Percentiles rank a stretch among this genome's conserved stretches.
These are phyloP conservation scores for Rhagoletis zephyria DNA, from an alignment of 1,140 invertebrate species.

Conservation along the genomic window DNA sequence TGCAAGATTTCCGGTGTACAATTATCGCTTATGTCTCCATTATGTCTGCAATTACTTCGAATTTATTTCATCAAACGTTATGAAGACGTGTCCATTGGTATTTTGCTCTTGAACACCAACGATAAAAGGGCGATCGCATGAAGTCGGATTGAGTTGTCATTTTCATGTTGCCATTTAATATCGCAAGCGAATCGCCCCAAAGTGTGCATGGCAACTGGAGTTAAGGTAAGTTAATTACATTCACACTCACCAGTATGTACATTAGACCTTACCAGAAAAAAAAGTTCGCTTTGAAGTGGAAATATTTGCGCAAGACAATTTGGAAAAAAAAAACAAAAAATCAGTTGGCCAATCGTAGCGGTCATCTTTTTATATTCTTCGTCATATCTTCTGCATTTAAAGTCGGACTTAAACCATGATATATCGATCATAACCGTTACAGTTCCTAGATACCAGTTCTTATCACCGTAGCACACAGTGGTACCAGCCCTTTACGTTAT, in stretches of 20 bases:
- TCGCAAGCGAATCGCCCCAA: neutral
- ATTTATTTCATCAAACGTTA: neutral
- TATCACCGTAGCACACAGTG: too few species aligned
- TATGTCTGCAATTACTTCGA: neutral
- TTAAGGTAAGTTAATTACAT: conserved; percentile 33
- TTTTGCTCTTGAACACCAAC: neutral
- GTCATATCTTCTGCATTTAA: too few species aligned
- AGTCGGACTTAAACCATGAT: too few species aligned
- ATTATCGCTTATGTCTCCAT: neutral
- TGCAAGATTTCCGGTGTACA: neutral
- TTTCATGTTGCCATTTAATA: neutral
- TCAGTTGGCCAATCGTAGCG: too few species aligned
- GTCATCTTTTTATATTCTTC: too few species aligned
- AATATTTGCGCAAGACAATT: too few species aligned
- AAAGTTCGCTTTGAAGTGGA: too few species aligned
- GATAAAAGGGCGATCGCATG: neutral
- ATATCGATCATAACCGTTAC: too few species aligned
- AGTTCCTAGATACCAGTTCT: too few species aligned
- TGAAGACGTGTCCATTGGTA: neutral
- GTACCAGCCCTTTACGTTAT: too few species aligned
- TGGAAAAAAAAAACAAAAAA: too few species aligned
- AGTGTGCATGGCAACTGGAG: neutral
- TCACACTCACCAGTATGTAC: neutral
- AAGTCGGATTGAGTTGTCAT: neutral
- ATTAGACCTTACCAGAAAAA: too few species aligned